phyloP scores from a whole-genome alignment of 2,888 invertebrate genomes.

The Idaea biselata region DNA sequence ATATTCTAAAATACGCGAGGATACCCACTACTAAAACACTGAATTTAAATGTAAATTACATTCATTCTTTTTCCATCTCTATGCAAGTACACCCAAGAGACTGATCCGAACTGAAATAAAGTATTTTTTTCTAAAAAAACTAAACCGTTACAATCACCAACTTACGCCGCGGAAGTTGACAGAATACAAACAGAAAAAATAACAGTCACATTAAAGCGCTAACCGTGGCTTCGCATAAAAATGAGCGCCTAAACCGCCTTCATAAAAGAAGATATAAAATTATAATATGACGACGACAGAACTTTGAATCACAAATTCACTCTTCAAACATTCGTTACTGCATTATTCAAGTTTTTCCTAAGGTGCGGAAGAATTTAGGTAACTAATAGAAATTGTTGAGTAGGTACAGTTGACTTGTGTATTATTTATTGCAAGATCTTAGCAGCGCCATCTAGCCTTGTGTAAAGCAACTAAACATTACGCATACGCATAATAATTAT shows the following conservation, averaged over 20 bases:
- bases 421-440: too few species aligned
- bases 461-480: too few species aligned
- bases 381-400: slow-evolving; percentile 40
- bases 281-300: slow-evolving; percentile 27
- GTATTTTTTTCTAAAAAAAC: background rate
- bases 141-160: background rate
- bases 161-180: slow-evolving; percentile 2
- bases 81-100: background rate
- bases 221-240: slow-evolving; percentile 28
- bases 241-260: slow-evolving; percentile 24
- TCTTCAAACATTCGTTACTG: slow-evolving; percentile 42
- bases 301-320: slow-evolving; percentile 36
- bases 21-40: too few species aligned
- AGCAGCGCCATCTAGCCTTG: too few species aligned
- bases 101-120: background rate
- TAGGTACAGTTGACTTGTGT: too few species aligned
- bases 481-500: too few species aligned
- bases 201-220: slow-evolving; percentile 20
- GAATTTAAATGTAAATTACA: too few species aligned
- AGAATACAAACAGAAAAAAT: slow-evolving; percentile 19
- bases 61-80: background rate
- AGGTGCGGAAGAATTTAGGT: slow-evolving; percentile 32
- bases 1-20: too few species aligned
- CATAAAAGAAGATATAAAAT: slow-evolving; percentile 32
- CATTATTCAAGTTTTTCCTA: slow-evolving; percentile 45